Conservation (phyloP, 2,797 vertebrate species). For the Tokudaia tokunoshimensis region DNA sequence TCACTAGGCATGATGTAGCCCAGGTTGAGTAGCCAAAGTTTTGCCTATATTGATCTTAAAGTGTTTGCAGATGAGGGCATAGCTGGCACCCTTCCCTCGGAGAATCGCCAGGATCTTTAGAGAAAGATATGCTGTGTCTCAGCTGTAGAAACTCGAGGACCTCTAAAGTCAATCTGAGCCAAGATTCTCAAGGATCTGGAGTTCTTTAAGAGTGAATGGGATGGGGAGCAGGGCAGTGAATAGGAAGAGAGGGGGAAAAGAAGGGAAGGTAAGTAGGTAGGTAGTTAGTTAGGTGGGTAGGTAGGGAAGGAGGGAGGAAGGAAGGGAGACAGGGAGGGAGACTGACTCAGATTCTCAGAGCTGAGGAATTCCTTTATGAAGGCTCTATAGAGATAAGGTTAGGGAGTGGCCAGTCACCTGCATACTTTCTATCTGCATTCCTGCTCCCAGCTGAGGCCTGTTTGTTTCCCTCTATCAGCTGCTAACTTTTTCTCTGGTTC, state of each 20-base stretch:
- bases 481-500: neutral
- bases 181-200: slow-evolving; percentile 31
- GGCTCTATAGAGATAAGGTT: neutral
- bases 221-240: neutral
- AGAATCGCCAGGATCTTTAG: slow-evolving; percentile 52
- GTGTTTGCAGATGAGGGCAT: slow-evolving; percentile 74
- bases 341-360: neutral
- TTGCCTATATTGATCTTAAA: slow-evolving; percentile 73
- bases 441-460: neutral
- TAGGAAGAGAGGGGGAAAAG: no score
- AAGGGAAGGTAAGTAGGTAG: accelerated
- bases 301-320: accelerated
- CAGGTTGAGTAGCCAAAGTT: slow-evolving; percentile 51
- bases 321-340: neutral
- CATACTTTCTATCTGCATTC: neutral
- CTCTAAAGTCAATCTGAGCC: slow-evolving; percentile 34
- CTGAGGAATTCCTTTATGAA: neutral
- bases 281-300: no score
- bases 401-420: neutral
- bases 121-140: slow-evolving; percentile 11
- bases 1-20: slow-evolving; percentile 56
- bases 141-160: slow-evolving; percentile 17
- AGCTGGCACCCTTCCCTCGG: slow-evolving; percentile 65
- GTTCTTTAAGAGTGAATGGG: neutral
- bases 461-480: neutral